Percentiles rank a stretch among this genome's conserved stretches.
Evolutionary conservation across 2,113 vertebrate species (phyloP).

Genomic region (human (Homo sapiens)): DNA sequence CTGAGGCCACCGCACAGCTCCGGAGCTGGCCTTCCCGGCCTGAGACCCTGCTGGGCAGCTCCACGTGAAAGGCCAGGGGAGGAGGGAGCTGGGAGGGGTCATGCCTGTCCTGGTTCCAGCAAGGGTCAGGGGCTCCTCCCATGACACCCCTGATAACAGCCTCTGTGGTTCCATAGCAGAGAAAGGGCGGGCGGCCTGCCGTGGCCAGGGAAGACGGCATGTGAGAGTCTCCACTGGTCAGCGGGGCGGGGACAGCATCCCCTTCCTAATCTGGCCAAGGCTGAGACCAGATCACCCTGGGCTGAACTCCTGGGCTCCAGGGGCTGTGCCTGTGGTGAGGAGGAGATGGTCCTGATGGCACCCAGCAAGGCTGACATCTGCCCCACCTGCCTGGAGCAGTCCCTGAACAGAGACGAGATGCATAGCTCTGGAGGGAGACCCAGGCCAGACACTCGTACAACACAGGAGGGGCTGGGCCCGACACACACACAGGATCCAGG

Average conservation of each 20-base stretch:
- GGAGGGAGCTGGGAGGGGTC: not conserved
- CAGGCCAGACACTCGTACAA: not conserved
- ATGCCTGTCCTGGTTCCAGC: not conserved
- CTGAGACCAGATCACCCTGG: not conserved
- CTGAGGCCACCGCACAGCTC: not conserved
- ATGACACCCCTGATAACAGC: not conserved
- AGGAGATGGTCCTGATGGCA: not conserved
- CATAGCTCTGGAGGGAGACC: not conserved
- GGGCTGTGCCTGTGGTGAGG: not conserved
- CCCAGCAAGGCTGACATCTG: not conserved
- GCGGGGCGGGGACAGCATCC: not conserved
- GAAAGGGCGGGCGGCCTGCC: not conserved
- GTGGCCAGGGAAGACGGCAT: not conserved
- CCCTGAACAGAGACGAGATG: not conserved
- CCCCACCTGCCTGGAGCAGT: too few species aligned
- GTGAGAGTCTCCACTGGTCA: not conserved
- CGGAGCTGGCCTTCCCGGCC: not conserved
- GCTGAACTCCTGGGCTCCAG: not conserved
- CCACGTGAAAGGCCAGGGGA: not conserved
- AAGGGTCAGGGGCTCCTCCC: not conserved
- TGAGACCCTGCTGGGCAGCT: not conserved
- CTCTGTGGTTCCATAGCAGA: not conserved
- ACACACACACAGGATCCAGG: too few species aligned
- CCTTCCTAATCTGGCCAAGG: not conserved
- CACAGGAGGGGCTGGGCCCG: not conserved